A percentile compares a stretch with the other conserved stretches of the same genome.
Evolutionary conservation across 2,888 invertebrate genomes (phyloP).

Genomic region (Drosophila neotestacea): DNA sequence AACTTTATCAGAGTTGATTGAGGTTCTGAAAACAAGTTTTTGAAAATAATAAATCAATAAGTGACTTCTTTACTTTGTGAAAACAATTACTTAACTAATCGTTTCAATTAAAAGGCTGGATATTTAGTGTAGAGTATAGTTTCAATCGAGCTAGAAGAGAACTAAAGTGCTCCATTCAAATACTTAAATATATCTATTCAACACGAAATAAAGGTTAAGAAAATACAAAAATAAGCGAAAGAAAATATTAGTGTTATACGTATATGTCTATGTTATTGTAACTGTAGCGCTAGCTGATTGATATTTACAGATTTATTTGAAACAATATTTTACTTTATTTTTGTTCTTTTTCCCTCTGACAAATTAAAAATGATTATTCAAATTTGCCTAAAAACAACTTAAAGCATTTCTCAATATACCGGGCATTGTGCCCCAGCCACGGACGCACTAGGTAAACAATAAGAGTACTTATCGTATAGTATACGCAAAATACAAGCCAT

Average conservation of each 20-base stretch:
- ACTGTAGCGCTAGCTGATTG: slow-evolving; percentile 9
- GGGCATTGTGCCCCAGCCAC: slow-evolving; percentile 82
- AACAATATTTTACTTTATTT: slow-evolving; percentile 50
- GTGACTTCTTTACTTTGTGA: no score
- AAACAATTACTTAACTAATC: no score
- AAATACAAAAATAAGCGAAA: not conserved
- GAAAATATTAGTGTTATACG: not conserved
- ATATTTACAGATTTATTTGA: slow-evolving; percentile 46
- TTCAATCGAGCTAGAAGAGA: no score
- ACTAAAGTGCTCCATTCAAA: no score
- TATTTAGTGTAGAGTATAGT: no score
- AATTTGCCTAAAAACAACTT: slow-evolving; percentile 15
- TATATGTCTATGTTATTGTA: slow-evolving; percentile 9
- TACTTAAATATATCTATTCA: no score
- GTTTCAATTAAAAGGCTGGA: no score
- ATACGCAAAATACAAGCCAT: slow-evolving; percentile 14
- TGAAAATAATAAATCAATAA: no score
- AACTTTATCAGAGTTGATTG: not conserved
- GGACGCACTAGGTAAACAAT: slow-evolving; percentile 83
- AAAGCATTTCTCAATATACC: slow-evolving; percentile 84
- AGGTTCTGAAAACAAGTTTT: not conserved
- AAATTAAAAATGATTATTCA: slow-evolving; percentile 42
- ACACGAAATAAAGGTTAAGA: no score
- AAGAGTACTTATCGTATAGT: slow-evolving; percentile 13
- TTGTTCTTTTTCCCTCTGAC: slow-evolving; percentile 45